These are phyloP conservation scores for Procambarus virginalis DNA, from an alignment of 1,140 invertebrate species.

Conservation along the genomic window DNA sequence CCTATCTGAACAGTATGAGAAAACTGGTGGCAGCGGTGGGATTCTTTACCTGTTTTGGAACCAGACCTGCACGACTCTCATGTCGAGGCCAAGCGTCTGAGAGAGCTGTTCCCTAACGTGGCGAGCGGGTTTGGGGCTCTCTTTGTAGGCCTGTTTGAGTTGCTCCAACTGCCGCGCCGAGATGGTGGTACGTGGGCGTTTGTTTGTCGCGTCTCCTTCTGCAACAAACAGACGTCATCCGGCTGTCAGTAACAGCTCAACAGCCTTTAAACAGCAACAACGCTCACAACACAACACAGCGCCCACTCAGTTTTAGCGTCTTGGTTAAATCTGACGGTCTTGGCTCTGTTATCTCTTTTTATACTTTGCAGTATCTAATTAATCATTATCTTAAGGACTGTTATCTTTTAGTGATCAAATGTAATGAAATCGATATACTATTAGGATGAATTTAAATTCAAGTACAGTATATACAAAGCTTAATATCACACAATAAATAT, in stretches of 20 bases:
- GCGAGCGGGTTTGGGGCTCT: conserved; percentile 97
- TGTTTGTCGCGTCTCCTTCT: conserved; percentile 94
- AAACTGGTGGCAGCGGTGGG: background rate
- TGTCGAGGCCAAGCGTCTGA: conserved; percentile 97
- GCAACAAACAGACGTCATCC: conserved; percentile 61
- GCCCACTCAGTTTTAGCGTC: background rate
- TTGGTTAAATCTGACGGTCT: background rate
- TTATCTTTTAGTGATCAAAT: background rate
- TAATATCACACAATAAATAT: background rate
- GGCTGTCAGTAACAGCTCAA: conserved; percentile 20
- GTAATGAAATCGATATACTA: background rate
- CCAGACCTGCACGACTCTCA: conserved; percentile 99
- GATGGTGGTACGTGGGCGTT: conserved; percentile 97
- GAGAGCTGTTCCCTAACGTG: conserved; percentile 98
- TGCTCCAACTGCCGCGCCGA: conserved; percentile 99
- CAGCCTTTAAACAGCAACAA: background rate
- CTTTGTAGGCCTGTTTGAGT: conserved; percentile 97
- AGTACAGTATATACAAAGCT: background rate
- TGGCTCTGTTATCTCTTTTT: background rate
- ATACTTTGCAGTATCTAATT: background rate
- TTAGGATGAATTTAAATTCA: background rate
- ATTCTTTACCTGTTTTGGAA: conserved; percentile 90
- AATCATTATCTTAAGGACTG: background rate
- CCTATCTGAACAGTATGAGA: background rate
- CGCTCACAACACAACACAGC: background rate